Conservation (phyloP, 1,140 invertebrate genomes). For the Diorhabda carinulata region DNA sequence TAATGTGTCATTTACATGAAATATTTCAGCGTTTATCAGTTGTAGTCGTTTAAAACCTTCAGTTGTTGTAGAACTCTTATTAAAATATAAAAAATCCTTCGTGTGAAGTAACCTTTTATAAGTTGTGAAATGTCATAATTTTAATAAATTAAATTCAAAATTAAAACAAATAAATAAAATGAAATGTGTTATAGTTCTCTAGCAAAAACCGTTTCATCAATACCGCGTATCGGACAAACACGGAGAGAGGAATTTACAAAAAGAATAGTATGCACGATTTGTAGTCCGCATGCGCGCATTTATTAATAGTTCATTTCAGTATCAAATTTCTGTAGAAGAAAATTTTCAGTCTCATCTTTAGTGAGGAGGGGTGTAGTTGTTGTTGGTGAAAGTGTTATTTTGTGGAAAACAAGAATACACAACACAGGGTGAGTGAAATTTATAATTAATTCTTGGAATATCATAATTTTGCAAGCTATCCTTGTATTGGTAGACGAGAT, state of each 20-base stretch:
- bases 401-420: conserved; percentile 11
- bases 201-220: no score
- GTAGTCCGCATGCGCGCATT: conserved; percentile 23
- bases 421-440: conserved; percentile 13
- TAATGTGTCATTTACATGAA: no score
- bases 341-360: conserved; percentile 28
- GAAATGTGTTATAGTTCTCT: no score
- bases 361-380: conserved; percentile 24
- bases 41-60: no score
- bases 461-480: background rate
- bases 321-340: conserved; percentile 26
- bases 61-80: no score
- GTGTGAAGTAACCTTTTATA: no score
- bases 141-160: no score
- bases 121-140: no score
- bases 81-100: no score
- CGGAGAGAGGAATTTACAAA: background rate
- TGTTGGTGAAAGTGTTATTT: conserved; percentile 22
- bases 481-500: background rate
- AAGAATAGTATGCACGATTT: conserved; percentile 4
- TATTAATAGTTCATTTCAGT: conserved; percentile 30
- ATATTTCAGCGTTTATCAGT: no score
- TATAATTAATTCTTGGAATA: background rate
- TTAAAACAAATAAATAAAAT: no score
- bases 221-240: background rate